Percentiles rank a stretch among this genome's conserved stretches.
Conservation (phyloP, 2,113 vertebrate species). For the Ardeotis arabs region DNA sequence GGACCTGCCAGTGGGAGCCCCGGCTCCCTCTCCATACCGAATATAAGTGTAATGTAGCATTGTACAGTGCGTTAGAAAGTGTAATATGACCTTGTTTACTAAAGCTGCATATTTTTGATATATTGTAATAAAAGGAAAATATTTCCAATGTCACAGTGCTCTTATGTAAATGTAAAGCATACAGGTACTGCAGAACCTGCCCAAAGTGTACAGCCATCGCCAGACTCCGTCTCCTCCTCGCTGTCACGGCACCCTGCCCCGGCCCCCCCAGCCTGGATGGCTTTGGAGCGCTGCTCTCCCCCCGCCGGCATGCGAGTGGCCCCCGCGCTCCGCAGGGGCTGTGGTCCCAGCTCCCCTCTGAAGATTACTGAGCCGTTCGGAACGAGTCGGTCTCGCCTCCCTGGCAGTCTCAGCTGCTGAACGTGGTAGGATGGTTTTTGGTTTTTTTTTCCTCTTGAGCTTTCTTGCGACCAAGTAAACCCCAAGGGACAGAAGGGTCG, state of each 20-base stretch:
- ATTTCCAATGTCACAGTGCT: constrained; percentile 85
- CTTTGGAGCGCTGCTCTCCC: neutral
- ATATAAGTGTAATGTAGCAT: constrained; percentile 84
- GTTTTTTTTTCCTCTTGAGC: neutral
- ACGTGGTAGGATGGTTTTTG: neutral
- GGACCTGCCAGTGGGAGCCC: constrained; percentile 40
- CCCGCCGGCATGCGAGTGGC: fast-evolving
- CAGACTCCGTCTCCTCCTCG: neutral
- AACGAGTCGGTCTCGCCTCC: neutral
- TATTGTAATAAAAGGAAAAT: constrained; percentile 79
- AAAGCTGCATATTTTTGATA: constrained; percentile 92
- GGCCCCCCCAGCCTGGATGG: fast-evolving
- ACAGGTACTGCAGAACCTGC: constrained; percentile 71
- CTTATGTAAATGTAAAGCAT: constrained; percentile 78
- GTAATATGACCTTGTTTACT: constrained; percentile 86
- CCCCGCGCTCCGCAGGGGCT: fast-evolving
- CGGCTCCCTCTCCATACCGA: constrained; percentile 49
- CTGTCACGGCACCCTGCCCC: neutral
- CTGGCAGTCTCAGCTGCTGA: neutral
- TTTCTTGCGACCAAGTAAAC: neutral
- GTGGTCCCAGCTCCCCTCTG: neutral
- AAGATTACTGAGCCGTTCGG: neutral
- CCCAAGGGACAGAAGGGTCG: fast-evolving
- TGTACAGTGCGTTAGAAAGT: constrained; percentile 84
- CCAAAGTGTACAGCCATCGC: constrained; percentile 64